Evolutionary conservation across 2,113 vertebrate species (phyloP), one percentile per base, ranked within the genome.

Genomic region (Microcebus lehilahytsara): DNA sequence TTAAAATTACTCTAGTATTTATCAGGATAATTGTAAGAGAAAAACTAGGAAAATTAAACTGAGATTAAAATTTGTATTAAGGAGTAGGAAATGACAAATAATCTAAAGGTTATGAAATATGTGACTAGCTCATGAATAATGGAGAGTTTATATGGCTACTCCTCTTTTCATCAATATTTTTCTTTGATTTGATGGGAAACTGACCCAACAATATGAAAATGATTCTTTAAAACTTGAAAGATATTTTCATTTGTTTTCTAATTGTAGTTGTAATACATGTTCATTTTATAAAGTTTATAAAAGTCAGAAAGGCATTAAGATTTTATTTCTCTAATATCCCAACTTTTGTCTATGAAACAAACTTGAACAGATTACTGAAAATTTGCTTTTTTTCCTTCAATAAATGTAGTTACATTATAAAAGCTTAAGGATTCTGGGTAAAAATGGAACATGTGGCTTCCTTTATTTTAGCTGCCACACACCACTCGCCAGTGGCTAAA

Each of bases 151-250:
- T 88, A 27, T 72, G 37, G 6, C 64, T 69, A 64, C 25, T 79
- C 56, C 12, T 75, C n/a, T 77, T 67, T 5, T 32, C 32, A 37
- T 67, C 25, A 58, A 2, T 89, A 4, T 34, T 34, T 86, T 77
- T 37, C 49, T 96, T 30, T 64, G 20, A 91, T 58, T 93, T 91
- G 27, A 79, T 89, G 69, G 64, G 13, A 84, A 93, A 72, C 6
- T 89, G 23, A 6, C 60, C 30, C 66, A 78, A 49, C 85, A 92
- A 67, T 58, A 53, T 49, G 27, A 64, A 85, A 72, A 25, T 22
- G n/a, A 75, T 34, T 91, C 66, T 71, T 96, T 88, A 90, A 90
- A 95, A 83, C 3, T 79, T 94, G 40, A 91, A 66, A 83, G 19
- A 42, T 86, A 42, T 19, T 11, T 60, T 78, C 25, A 80, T 78